phyloP scores from a whole-genome alignment of 2,888 invertebrate genomes.

The Syrphus vitripennis region DNA sequence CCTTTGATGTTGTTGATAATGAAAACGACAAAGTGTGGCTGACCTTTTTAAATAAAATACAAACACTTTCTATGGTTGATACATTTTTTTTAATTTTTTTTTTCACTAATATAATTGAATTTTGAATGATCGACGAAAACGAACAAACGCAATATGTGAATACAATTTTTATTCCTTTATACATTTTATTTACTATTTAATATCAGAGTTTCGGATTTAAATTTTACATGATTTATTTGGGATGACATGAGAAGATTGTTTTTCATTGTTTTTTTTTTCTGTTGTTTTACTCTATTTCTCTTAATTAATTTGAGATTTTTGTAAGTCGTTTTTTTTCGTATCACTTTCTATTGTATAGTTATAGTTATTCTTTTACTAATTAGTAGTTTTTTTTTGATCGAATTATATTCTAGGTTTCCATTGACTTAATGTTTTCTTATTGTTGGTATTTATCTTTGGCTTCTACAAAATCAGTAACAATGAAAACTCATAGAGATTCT shows the following conservation, averaged over 20 bases:
- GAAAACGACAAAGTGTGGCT: no score
- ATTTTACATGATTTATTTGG: conserved; percentile 3
- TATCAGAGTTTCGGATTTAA: conserved; percentile 23
- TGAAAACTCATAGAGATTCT: conserved; percentile 50
- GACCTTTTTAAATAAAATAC: not conserved
- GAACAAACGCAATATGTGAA: conserved; percentile 52
- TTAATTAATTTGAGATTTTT: not conserved
- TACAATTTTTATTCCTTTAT: conserved; percentile 35
- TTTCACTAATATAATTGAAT: conserved; percentile 44
- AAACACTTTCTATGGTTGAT: conserved; percentile 30
- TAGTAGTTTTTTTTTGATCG: conserved; percentile 16
- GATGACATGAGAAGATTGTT: not conserved
- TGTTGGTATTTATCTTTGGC: conserved; percentile 32
- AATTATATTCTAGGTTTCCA: conserved; percentile 17
- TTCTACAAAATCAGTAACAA: conserved; percentile 56
- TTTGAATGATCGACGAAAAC: conserved; percentile 64
- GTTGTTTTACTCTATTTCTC: not conserved
- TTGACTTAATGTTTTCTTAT: not conserved
- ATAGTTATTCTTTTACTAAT: not conserved
- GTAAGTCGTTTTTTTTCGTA: not conserved
- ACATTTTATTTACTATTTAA: conserved; percentile 36
- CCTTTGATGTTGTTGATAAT: no score
- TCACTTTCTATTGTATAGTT: conserved; percentile 3
- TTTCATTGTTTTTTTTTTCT: not conserved
- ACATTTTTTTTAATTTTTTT: conserved; percentile 30